phyloP scores from a whole-genome alignment of 2,113 vertebrate genomes.

The Fregata magnificens region DNA sequence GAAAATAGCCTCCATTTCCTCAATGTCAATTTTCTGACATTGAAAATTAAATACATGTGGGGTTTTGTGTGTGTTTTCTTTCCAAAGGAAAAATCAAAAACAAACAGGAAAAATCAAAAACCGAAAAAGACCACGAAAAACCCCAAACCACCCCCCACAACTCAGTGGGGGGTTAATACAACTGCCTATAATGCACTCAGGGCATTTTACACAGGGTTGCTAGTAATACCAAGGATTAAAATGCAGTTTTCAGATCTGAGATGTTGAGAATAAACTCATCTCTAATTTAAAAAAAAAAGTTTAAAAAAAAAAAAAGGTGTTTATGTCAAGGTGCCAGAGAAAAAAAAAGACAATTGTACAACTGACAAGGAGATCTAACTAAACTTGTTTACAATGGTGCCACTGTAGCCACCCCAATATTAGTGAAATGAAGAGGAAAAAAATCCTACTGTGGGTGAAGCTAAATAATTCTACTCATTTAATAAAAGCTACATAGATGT shows the following conservation, averaged over 20 bases:
- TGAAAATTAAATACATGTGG: not conserved
- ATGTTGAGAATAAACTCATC: not conserved
- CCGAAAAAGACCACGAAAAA: no score
- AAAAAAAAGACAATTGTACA: not conserved
- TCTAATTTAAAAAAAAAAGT: not conserved
- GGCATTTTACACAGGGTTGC: not conserved
- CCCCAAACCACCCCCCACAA: not conserved
- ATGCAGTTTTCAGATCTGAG: not conserved
- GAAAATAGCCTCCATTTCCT: not conserved
- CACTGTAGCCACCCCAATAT: not conserved
- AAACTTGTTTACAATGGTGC: not conserved
- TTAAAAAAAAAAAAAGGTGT: not conserved
- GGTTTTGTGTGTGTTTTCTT: not conserved
- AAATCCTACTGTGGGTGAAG: not conserved
- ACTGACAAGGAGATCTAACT: not conserved
- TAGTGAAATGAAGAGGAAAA: not conserved
- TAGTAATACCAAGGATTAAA: not conserved
- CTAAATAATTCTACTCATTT: not conserved
- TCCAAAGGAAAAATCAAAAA: not conserved
- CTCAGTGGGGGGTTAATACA: not conserved
- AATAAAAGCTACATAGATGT: not conserved
- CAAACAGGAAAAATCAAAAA: no score
- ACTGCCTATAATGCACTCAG: not conserved
- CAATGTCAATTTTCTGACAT: not conserved
- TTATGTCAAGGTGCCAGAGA: not conserved